Conservation (phyloP, 2,888 invertebrate species). For the Agriopis marginaria region DNA sequence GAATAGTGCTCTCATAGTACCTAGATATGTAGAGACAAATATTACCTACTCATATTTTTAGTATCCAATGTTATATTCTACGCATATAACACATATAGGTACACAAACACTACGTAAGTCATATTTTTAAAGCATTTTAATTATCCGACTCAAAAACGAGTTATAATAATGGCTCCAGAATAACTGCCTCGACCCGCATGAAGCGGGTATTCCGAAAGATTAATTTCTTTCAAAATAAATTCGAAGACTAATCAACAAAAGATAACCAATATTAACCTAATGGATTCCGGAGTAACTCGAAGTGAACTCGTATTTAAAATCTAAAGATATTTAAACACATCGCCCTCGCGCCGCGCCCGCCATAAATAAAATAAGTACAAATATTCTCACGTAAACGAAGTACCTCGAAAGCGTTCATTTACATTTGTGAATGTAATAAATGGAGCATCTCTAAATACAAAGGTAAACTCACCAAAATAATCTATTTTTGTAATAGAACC, state of each 20-base stretch:
- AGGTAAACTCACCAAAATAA: constrained; percentile 73
- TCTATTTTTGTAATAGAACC: constrained; percentile 64
- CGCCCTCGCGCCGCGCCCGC: constrained; percentile 77
- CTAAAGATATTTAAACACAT: constrained; percentile 84
- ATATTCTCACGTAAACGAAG: constrained; percentile 85
- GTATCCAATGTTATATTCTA: too few species aligned
- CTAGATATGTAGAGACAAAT: too few species aligned
- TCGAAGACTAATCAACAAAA: constrained; percentile 63
- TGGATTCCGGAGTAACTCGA: constrained; percentile 76
- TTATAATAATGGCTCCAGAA: constrained; percentile 30
- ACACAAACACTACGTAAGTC: background rate
- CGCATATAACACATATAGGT: too few species aligned
- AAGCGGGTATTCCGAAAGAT: constrained; percentile 58
- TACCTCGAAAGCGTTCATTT: constrained; percentile 83
- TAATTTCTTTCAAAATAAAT: constrained; percentile 64
- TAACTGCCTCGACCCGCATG: constrained; percentile 37
- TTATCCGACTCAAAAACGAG: constrained; percentile 19
- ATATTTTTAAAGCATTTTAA: constrained; percentile 15
- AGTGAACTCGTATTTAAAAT: constrained; percentile 80
- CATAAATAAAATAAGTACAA: constrained; percentile 86
- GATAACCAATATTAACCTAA: constrained; percentile 80
- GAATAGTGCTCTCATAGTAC: too few species aligned
- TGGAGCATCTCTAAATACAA: constrained; percentile 81
- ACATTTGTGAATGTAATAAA: constrained; percentile 85
- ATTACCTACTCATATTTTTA: too few species aligned